These are phyloP conservation scores for Stegodyphus dumicola DNA, from an alignment of 1,140 invertebrate species.

Conservation along the genomic window DNA sequence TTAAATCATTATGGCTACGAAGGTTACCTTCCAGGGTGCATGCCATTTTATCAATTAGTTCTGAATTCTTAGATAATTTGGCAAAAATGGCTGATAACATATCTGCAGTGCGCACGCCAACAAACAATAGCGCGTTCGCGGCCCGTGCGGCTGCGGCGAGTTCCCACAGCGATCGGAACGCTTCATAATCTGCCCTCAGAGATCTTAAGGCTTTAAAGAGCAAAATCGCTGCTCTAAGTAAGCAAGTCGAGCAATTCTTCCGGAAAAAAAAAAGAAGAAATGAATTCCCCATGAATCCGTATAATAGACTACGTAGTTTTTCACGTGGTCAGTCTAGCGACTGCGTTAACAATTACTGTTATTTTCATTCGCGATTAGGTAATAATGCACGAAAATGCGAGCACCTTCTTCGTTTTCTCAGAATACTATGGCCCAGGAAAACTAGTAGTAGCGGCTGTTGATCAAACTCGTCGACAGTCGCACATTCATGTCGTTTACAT, in stretches of 20 bases:
- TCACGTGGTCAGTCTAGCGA: too few species aligned
- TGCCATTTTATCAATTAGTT: background rate
- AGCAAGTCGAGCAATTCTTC: too few species aligned
- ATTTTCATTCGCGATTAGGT: conserved; percentile 22
- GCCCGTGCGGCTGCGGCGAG: too few species aligned
- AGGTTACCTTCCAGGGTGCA: background rate
- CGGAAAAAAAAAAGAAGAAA: too few species aligned
- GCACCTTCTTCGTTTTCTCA: conserved; percentile 7
- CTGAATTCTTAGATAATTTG: background rate
- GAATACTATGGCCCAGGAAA: background rate
- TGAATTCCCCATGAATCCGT: too few species aligned
- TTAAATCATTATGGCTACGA: background rate
- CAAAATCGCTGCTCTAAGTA: too few species aligned
- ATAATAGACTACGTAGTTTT: too few species aligned
- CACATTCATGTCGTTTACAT: conserved; percentile 6
- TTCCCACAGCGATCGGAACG: too few species aligned
- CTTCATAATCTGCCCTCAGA: too few species aligned
- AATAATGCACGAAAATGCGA: conserved; percentile 25
- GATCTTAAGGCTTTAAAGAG: too few species aligned
- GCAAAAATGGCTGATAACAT: conserved; percentile 1
- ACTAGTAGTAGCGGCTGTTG: background rate
- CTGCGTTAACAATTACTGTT: conserved; percentile 15
- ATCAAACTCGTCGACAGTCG: background rate
- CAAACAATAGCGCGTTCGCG: background rate
- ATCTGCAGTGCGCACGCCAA: background rate